phyloP scores from a whole-genome alignment of 1,140 invertebrate genomes.

The Nymphalis io region DNA sequence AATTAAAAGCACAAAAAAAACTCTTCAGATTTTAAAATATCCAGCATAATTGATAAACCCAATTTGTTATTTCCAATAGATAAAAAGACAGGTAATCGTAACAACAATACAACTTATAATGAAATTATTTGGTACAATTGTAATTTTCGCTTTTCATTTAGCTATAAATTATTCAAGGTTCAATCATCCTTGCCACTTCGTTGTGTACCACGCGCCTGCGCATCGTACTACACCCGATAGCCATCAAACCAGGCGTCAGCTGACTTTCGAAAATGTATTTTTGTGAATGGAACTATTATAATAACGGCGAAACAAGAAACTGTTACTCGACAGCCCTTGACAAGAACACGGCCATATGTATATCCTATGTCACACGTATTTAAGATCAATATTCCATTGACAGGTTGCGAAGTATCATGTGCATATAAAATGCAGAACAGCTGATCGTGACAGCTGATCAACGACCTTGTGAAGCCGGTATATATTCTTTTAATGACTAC shows the following conservation, averaged over 20 bases:
- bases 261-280: slow-evolving; percentile 36
- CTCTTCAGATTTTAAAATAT: too few relatives aligned
- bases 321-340: slow-evolving; percentile 15
- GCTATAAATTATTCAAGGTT: not conserved
- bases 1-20: too few relatives aligned
- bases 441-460: slow-evolving; percentile 33
- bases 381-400: not conserved
- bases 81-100: too few relatives aligned
- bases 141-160: too few relatives aligned
- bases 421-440: slow-evolving; percentile 14
- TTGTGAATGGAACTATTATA: slow-evolving; percentile 32
- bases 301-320: slow-evolving; percentile 21
- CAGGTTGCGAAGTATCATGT: not conserved
- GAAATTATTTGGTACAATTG: too few relatives aligned
- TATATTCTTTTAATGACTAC: slow-evolving; percentile 14
- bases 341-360: not conserved
- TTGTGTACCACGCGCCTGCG: slow-evolving; percentile 17
- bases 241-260: slow-evolving; percentile 23
- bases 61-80: too few relatives aligned
- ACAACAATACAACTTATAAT: too few relatives aligned
- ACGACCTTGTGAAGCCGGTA: slow-evolving; percentile 22
- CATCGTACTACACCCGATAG: slow-evolving; percentile 18
- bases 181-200: slow-evolving; percentile 1
- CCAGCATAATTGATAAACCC: too few relatives aligned
- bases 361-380: not conserved